These are phyloP conservation scores for Agrilus mali DNA, from an alignment of 2,888 invertebrate genomes.

Conservation along the genomic window DNA sequence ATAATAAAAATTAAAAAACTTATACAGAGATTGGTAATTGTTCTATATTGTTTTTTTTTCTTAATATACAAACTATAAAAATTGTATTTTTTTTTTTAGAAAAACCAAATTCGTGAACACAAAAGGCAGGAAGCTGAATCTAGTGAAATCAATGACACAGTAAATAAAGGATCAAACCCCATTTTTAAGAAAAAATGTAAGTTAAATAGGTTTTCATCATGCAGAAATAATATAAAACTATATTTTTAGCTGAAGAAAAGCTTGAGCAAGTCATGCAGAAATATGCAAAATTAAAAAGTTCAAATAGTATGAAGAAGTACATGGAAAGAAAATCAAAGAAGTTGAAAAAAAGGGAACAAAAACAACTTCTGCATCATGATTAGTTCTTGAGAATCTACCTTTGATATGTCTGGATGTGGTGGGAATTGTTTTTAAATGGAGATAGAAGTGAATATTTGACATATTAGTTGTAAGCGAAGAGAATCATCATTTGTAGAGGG, in stretches of 20 bases:
- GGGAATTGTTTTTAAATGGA: too few relatives aligned
- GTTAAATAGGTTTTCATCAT: conserved; percentile 15
- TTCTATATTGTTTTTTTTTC: background rate
- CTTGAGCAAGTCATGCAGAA: conserved; percentile 64
- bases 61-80: too few relatives aligned
- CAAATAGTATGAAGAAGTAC: conserved; percentile 68
- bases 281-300: conserved; percentile 66
- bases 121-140: conserved; percentile 45
- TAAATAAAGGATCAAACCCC: conserved; percentile 58
- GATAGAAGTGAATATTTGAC: too few relatives aligned
- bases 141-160: conserved; percentile 41
- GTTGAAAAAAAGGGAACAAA: conserved; percentile 35
- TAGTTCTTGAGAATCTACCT: too few relatives aligned
- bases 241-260: conserved; percentile 61
- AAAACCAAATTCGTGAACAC: conserved; percentile 64
- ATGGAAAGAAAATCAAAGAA: conserved; percentile 71
- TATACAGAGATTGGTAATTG: conserved; percentile 53
- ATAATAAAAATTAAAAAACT: conserved; percentile 54
- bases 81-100: conserved; percentile 27
- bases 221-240: conserved; percentile 5
- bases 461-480: too few relatives aligned
- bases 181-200: conserved; percentile 62
- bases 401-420: too few relatives aligned
- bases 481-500: too few relatives aligned
- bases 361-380: background rate